Base-by-base conservation (phyloP, 1,140 invertebrate genomes). In the Caenorhabditis remanei region DNA sequence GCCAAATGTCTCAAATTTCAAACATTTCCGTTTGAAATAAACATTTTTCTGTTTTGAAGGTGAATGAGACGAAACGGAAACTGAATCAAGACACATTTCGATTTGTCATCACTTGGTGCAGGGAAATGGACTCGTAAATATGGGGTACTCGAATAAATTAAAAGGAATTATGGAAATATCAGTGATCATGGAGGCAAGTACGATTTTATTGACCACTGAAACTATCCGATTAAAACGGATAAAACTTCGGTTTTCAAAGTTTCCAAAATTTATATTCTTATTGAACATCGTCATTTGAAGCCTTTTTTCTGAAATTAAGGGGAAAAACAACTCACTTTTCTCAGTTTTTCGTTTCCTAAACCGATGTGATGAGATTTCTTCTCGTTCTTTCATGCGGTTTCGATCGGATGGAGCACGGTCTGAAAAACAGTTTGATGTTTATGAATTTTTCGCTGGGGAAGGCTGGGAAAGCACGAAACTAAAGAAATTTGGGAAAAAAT, bases 41-140 rank as follows among this genome's bases (percentile, higher is more conserved):
- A 79, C 71, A 79, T 50, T 50, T 75, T 19, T 40, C 4, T 43
- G 32, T 32, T 32, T 11, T 53, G 50, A 14, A 16, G 71, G 46
- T 24, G 53, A 79, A 48, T 46, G 71, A 79, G 71, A 79, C 46
- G n/a, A 79, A 79, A 79, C 71, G 71, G 71, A 79, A 79, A 79
- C 71, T 1, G 71, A 41, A 32, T 11, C 46, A n/a, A n/a, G n/a
- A n/a, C n/a, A 41, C 13, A 4, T 53, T 53, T 53, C 16, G 11
- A 48, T 11, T 32, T 79, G 67, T 71, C 24, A 43, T 71, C 67
- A 71, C 8, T 43, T 9, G 11, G 50, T 16, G 9, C 50, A 16
- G 56, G n/a, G 8, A 4, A 58, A n/a, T n/a, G n/a, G 3, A 21
- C 61, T 32, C 32, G 32, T 32, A n/a, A n/a, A n/a, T 21, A 11